A percentile compares a stretch with the other conserved stretches of the same genome.
phyloP scores from a whole-genome alignment of 2,888 invertebrate species.

The Octonoba sinensis region DNA sequence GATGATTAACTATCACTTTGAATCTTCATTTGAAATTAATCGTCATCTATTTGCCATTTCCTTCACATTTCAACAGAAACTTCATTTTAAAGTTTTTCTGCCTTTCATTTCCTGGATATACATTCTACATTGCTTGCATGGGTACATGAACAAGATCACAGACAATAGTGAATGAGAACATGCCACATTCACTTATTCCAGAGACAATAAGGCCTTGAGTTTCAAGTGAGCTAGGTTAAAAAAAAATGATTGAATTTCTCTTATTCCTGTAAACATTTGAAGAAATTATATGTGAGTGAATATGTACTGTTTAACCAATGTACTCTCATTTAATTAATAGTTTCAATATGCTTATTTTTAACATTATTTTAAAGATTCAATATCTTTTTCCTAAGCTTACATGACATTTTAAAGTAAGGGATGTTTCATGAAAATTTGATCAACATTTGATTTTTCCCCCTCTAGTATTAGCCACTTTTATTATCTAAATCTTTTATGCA shows the following conservation, averaged over 20 bases:
- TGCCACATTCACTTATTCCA: conserved; percentile 59
- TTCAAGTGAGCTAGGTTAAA: conserved; percentile 60
- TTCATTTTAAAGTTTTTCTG: conserved; percentile 26
- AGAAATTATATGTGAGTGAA: too few species aligned
- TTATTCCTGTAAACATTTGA: too few species aligned
- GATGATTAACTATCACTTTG: not conserved
- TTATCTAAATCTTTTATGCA: too few species aligned
- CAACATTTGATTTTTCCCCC: too few species aligned
- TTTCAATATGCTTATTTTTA: too few species aligned
- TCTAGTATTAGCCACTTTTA: too few species aligned
- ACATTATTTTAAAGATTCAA: too few species aligned
- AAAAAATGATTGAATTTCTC: conserved; percentile 3
- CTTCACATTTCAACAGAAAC: conserved; percentile 40
- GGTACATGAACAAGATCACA: conserved; percentile 62
- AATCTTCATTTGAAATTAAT: not conserved
- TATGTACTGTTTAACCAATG: too few species aligned
- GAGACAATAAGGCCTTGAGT: conserved; percentile 65
- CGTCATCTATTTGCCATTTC: conserved; percentile 26
- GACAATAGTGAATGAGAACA: conserved; percentile 58
- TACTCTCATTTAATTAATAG: too few species aligned
- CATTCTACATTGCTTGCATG: conserved; percentile 57
- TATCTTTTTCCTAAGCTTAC: too few species aligned
- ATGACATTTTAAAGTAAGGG: too few species aligned
- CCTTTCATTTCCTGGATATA: conserved; percentile 23
- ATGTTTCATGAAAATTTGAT: too few species aligned